Evolutionary conservation across 1,140 invertebrate genomes (phyloP).

Genomic region (Aphelenchoides avenae): DNA sequence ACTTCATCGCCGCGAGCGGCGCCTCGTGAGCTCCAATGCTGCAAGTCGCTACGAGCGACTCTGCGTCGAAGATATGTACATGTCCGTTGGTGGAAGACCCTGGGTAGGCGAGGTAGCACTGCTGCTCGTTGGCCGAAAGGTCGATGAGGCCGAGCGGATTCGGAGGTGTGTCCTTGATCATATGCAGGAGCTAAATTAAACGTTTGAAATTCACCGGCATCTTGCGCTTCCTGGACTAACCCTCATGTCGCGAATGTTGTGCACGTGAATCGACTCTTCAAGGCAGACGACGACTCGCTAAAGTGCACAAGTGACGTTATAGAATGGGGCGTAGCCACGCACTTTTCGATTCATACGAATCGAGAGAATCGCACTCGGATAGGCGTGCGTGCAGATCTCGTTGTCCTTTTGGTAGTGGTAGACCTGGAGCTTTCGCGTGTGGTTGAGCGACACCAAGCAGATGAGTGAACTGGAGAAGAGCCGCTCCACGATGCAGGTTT

Average conservation of each 20-base stretch:
- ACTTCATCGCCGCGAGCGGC: slow-evolving; percentile 86
- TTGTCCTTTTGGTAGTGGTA: slow-evolving; percentile 71
- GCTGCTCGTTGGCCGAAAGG: slow-evolving; percentile 77
- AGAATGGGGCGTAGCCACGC: too few relatives aligned
- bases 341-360: slow-evolving; percentile 92
- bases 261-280: slow-evolving; percentile 94
- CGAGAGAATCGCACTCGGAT: slow-evolving; percentile 90
- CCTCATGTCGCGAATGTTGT: slow-evolving; percentile 98
- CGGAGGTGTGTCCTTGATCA: slow-evolving; percentile 91
- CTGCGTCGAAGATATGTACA: slow-evolving; percentile 88
- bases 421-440: slow-evolving; percentile 86
- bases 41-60: slow-evolving; percentile 68
- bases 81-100: slow-evolving; percentile 63
- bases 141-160: slow-evolving; percentile 88
- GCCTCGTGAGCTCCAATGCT: slow-evolving; percentile 81
- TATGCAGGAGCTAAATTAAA: slow-evolving; percentile 70
- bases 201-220: neutral
- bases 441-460: slow-evolving; percentile 82
- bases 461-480: slow-evolving; percentile 93
- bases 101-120: slow-evolving; percentile 92
- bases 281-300: slow-evolving; percentile 91
- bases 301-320: slow-evolving; percentile 4
- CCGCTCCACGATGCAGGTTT: slow-evolving; percentile 82
- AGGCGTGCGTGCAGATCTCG: slow-evolving; percentile 97
- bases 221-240: slow-evolving; percentile 62